Evolutionary conservation across 2,113 vertebrate genomes (phyloP), one percentile per base, ranked within the genome.

Genomic region (Polypterus bichir): DNA sequence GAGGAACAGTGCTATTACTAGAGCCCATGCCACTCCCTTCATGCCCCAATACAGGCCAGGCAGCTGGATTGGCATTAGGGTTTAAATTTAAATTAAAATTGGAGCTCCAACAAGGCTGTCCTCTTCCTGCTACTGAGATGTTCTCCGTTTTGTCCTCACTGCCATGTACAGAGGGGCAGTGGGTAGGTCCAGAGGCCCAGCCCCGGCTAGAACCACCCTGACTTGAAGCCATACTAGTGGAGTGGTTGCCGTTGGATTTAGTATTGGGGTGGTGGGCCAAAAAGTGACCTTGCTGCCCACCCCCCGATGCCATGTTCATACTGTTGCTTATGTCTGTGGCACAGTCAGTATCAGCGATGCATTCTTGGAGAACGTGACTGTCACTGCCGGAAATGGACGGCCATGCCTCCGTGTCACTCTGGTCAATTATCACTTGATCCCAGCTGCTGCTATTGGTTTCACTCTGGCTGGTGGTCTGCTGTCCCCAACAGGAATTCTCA

Each of bases 71-170:
- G 83, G 94, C 94, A 80, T 85, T 98, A 63, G 95, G 94, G 67
- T 97, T 97, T 75, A 98, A 90, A 85, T 94, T 98, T 75, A 98
- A 88, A 86, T 91, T 94, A 81, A 91, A 90, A 86, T 72, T 94
- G 81, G 93, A 84, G 64, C 89, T 83, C 94, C 95, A 98, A 80
- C 87, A 92, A 74, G 81, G 82, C 81, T 87, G 85, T 80, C 86
- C 81, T 80, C 86, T 87, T 75, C 88, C 86, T n/a, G 90, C 93
- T 76, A 89, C 88, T 63, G 89, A 86, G 80, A 88, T 71, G 78
- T 70, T 84, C 77, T 97, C 93, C 75, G 86, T 81, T 74, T 97
- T 96, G 47, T 83, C 89, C 71, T 94, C 94, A 80, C 81, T 87
- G 66, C 85, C 76, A 56, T 86, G 70, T 72, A 86, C 77, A 73